These are phyloP conservation scores for Ceratoteleas bidentatus DNA, from an alignment of 1,140 invertebrate genomes.

Conservation along the genomic window DNA sequence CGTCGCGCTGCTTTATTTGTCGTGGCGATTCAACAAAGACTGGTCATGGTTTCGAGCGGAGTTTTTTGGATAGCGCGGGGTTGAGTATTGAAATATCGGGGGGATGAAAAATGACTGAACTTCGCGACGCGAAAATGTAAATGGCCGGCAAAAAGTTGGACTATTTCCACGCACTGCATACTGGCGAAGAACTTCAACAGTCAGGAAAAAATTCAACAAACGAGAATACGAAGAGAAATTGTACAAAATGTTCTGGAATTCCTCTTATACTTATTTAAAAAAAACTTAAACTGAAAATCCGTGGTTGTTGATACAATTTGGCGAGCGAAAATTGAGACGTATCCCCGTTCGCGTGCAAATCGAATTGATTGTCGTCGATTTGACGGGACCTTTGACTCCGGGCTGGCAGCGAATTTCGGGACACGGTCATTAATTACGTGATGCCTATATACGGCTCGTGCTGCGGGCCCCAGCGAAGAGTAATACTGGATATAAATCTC, in stretches of 20 bases:
- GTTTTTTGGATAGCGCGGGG: not conserved
- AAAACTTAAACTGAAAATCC: no score
- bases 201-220: not conserved
- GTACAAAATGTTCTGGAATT: no score
- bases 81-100: not conserved
- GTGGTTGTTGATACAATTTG: no score
- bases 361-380: constrained; percentile 14
- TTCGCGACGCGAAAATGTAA: not conserved
- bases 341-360: no score
- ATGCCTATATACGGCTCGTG: constrained; percentile 40
- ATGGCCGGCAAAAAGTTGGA: not conserved
- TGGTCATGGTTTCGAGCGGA: not conserved
- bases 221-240: no score
- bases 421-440: constrained; percentile 51
- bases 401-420: constrained; percentile 44
- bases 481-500: constrained; percentile 59
- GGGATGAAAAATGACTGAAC: not conserved
- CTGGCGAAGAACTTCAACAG: not conserved
- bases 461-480: constrained; percentile 37
- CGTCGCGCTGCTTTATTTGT: constrained; percentile 27
- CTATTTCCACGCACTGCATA: no score
- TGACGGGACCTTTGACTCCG: constrained; percentile 28
- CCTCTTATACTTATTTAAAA: no score
- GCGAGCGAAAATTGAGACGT: no score
- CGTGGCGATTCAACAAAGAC: not conserved